These are phyloP conservation scores for Diuraphis noxia DNA, from an alignment of 1,140 invertebrate species.

Conservation along the genomic window DNA sequence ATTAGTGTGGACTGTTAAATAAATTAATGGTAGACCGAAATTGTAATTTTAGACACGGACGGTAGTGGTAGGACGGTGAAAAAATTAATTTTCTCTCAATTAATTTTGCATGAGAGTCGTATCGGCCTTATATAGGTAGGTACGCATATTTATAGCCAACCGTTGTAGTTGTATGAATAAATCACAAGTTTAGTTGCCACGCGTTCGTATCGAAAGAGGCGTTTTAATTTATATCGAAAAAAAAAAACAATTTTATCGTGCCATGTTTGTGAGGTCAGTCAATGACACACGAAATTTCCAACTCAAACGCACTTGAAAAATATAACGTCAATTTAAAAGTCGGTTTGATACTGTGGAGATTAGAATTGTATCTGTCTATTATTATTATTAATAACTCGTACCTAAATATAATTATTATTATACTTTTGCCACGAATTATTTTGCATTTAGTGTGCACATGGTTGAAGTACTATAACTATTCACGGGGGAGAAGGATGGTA, in stretches of 20 bases:
- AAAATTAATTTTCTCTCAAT: slow-evolving; percentile 28
- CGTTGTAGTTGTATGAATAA: background rate
- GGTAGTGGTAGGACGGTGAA: background rate
- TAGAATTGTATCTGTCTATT: background rate
- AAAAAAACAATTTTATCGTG: slow-evolving; percentile 24
- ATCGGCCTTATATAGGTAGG: background rate
- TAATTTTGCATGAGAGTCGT: slow-evolving; percentile 2
- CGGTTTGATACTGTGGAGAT: background rate
- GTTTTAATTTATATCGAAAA: slow-evolving; percentile 20
- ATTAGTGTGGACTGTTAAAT: background rate
- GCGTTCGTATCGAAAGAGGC: background rate
- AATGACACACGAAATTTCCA: background rate
- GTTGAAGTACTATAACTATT: background rate
- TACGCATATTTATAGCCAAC: background rate
- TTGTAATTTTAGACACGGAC: background rate
- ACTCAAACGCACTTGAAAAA: background rate
- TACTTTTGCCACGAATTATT: background rate
- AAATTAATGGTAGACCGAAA: background rate
- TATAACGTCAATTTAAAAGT: background rate
- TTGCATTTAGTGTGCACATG: background rate
- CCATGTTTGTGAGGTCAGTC: background rate
- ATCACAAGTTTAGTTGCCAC: slow-evolving; percentile 8
- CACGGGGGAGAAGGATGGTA: too few species aligned
- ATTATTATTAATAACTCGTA: background rate
- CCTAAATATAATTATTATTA: background rate